A percentile compares a stretch with the other conserved stretches of the same genome.
These are phyloP conservation scores for Brachypodius melanocephalos DNA, from an alignment of 2,113 vertebrate genomes.

Conservation along the genomic window DNA sequence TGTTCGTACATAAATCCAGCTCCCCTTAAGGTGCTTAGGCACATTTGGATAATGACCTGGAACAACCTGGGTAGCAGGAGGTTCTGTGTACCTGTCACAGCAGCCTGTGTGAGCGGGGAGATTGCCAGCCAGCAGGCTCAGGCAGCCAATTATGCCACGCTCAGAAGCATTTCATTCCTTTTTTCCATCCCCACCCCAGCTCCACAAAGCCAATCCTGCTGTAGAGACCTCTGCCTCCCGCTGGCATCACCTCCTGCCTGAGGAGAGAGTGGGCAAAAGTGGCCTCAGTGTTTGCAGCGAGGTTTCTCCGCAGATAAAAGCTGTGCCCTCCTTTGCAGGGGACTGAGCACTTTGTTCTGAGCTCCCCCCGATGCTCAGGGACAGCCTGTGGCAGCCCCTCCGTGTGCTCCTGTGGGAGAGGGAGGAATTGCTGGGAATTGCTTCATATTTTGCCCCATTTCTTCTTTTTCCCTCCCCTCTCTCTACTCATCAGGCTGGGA, in stretches of 20 bases:
- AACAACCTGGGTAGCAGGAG: conserved; percentile 24
- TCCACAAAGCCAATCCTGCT: background rate
- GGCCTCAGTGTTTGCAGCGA: background rate
- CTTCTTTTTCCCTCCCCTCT: background rate
- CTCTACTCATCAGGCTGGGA: background rate
- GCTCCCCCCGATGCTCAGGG: background rate
- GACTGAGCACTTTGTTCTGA: rapidly evolving
- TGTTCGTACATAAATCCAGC: conserved; percentile 7
- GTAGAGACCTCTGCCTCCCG: background rate
- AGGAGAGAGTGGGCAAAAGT: background rate
- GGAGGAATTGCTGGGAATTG: background rate
- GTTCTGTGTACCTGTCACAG: background rate
- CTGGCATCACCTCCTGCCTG: background rate
- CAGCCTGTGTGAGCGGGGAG: background rate
- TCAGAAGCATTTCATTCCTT: background rate
- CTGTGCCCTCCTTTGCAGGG: background rate
- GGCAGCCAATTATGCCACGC: background rate
- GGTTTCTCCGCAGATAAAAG: background rate
- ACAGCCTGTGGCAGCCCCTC: rapidly evolving
- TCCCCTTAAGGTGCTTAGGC: background rate
- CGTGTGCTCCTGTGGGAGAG: background rate
- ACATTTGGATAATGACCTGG: conserved; percentile 32
- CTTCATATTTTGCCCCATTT: rapidly evolving
- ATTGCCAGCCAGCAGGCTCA: conserved; percentile 6
- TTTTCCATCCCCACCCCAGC: background rate